phyloP scores from a whole-genome alignment of 2,888 invertebrate species.

The Morpho achilles region DNA sequence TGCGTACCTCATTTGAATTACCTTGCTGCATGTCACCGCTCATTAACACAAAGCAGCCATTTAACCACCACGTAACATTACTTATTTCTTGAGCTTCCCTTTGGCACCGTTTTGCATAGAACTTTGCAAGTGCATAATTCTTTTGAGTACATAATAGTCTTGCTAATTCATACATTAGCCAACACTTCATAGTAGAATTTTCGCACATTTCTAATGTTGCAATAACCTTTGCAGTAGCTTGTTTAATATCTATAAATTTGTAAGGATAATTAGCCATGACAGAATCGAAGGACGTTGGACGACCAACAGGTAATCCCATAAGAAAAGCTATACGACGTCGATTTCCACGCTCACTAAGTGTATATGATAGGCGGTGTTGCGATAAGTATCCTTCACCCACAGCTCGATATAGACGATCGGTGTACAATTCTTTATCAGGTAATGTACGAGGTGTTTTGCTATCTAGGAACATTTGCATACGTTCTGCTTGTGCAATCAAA shows the following conservation, averaged over 20 bases:
- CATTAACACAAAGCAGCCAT: slow-evolving; percentile 64
- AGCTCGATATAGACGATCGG: slow-evolving; percentile 60
- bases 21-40: slow-evolving; percentile 73
- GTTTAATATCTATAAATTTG: slow-evolving; percentile 62
- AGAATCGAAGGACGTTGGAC: slow-evolving; percentile 68
- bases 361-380: slow-evolving; percentile 64
- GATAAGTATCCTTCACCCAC: slow-evolving; percentile 66
- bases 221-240: slow-evolving; percentile 55
- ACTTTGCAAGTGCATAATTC: slow-evolving; percentile 67
- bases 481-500: slow-evolving; percentile 61
- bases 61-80: slow-evolving; percentile 65
- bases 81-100: slow-evolving; percentile 59
- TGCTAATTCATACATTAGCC: slow-evolving; percentile 68
- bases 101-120: slow-evolving; percentile 67
- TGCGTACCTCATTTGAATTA: slow-evolving; percentile 65
- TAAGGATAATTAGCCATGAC: slow-evolving; percentile 69
- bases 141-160: slow-evolving; percentile 61
- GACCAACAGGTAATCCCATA: slow-evolving; percentile 63
- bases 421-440: slow-evolving; percentile 63
- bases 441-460: slow-evolving; percentile 59
- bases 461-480: slow-evolving; percentile 69
- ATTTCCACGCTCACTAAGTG: slow-evolving; percentile 65
- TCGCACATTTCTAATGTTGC: slow-evolving; percentile 65
- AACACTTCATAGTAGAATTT: slow-evolving; percentile 68
- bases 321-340: slow-evolving; percentile 67